Conservation (phyloP, 2,113 vertebrate species). For the Fregetta grallaria region DNA sequence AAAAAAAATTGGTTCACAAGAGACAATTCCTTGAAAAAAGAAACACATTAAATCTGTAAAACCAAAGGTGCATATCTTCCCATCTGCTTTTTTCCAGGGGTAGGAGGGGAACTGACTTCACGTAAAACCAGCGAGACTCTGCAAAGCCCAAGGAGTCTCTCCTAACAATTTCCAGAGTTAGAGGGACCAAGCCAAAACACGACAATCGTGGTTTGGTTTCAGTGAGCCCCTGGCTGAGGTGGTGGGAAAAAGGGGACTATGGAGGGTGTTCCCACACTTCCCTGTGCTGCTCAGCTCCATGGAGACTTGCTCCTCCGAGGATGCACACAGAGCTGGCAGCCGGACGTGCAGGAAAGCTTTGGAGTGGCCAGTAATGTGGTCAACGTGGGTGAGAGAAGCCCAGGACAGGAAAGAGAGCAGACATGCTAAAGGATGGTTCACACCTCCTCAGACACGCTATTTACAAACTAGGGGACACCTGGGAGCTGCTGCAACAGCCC, state of each 20-base stretch:
- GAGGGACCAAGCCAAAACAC: background rate
- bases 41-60: background rate
- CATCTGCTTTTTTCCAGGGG: background rate
- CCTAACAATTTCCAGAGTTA: background rate
- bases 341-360: background rate
- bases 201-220: rapidly evolving
- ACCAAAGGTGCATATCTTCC: background rate
- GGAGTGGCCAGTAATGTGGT: background rate
- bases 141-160: background rate
- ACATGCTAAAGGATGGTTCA: background rate
- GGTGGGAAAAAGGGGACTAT: background rate
- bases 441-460: background rate
- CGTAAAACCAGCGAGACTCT: background rate
- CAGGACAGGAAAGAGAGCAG: background rate
- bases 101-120: background rate
- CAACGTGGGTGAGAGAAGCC: background rate
- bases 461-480: background rate
- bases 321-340: background rate
- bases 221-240: background rate
- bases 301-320: background rate
- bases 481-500: background rate
- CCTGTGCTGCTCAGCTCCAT: background rate
- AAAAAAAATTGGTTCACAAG: background rate
- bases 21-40: background rate
- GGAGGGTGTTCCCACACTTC: background rate